These are phyloP conservation scores for Entomobrya multifasciata DNA, from an alignment of 2,888 invertebrate species.

Conservation along the genomic window DNA sequence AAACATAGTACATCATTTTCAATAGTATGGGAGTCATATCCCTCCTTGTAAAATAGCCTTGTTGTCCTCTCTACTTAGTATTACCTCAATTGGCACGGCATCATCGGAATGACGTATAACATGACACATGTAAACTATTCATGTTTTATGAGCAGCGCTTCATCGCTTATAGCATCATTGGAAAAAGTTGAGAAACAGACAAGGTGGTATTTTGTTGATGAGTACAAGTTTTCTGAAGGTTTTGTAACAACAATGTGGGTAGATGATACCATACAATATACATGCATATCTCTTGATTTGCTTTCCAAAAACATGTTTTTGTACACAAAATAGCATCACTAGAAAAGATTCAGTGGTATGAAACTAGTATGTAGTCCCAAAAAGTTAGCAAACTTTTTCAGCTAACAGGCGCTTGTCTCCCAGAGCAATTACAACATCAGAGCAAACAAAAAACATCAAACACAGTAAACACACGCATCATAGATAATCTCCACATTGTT, in stretches of 20 bases:
- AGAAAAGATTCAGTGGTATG: too few relatives aligned
- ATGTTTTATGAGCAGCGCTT: background rate
- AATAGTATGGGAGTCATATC: too few relatives aligned
- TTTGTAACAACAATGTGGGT: background rate
- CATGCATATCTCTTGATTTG: background rate
- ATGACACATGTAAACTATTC: background rate
- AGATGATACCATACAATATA: background rate
- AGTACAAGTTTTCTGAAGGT: background rate
- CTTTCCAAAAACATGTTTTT: background rate
- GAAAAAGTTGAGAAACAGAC: too few relatives aligned
- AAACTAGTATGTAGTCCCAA: background rate
- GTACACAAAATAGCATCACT: background rate
- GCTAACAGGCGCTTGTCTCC: background rate
- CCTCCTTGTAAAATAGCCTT: too few relatives aligned
- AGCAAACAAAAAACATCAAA: slow-evolving; percentile 33
- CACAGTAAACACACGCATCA: background rate
- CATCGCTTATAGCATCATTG: too few relatives aligned
- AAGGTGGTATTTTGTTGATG: background rate
- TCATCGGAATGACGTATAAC: background rate
- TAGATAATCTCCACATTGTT: slow-evolving; percentile 19
- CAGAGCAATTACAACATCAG: background rate
- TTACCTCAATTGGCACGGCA: too few relatives aligned
- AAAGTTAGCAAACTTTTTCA: slow-evolving; percentile 30
- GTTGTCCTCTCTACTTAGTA: too few relatives aligned
- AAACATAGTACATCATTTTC: too few relatives aligned